Base-by-base conservation (phyloP, 2,888 invertebrate species). In the Tinea trinotella region DNA sequence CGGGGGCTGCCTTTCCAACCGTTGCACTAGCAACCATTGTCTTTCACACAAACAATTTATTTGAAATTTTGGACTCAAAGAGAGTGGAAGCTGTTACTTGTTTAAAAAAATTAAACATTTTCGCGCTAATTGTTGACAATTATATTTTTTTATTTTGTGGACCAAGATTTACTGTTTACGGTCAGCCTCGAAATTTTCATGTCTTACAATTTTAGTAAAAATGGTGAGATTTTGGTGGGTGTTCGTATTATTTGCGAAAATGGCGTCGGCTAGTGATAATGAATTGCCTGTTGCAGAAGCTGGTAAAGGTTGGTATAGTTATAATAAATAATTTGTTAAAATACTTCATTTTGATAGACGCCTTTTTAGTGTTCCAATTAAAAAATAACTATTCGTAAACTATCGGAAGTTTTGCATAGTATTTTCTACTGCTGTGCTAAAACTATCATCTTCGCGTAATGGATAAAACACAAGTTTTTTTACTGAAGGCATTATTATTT, bases 171-270 rank as follows among this genome's bases (percentile, higher is more conserved):
- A 13, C 13, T 40, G 40, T 40, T 40, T 40, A 15, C 40, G 54
- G 50, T 54, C 35, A 44, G 63, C 15, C 48, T 30, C 7, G 10
- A 12, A 50, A 50, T 63, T 74, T 76, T 75, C 66, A 77, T 84
- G 83, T 74, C 65, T 70, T 64, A 63, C 63, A 65, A 66, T 66
- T 70, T 65, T 70, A 67, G 71, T 74, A 70, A 77, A 65, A 72
- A 83, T 84, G 82, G 76, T 82, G 82, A 81, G 68, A 70, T 82
- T 82, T 61, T 84, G 83, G 85, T 85, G 85, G 85, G 74, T 85
- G 80, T 81, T 82, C 65, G 69, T 85, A 65, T 71, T 84, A 60
- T 78, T 81, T 65, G 78, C 80, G 68, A 82, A 80, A 71, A 80
- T 72, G 64, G 80, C 75, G 58, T 81, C 76, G 63, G 74, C 79